A percentile compares a stretch with the other conserved stretches of the same genome.
phyloP scores from a whole-genome alignment of 1,140 invertebrate genomes.

The Leptopilina boulardi region DNA sequence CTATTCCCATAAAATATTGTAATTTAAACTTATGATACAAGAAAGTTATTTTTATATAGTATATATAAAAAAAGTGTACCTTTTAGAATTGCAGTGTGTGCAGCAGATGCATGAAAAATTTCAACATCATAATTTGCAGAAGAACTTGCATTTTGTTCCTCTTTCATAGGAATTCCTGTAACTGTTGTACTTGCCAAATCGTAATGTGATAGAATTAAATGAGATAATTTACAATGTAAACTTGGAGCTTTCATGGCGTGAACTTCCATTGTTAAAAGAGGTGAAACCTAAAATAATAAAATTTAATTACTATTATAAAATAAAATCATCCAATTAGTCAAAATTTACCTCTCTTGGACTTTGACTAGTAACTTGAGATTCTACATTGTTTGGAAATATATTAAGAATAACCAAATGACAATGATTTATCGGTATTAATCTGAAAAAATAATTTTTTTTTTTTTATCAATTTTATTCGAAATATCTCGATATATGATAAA shows the following conservation, averaged over 20 bases:
- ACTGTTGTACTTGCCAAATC: constrained; percentile 96
- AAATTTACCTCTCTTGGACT: constrained; percentile 78
- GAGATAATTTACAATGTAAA: constrained; percentile 81
- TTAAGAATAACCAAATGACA: constrained; percentile 94
- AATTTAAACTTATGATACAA: too few species aligned
- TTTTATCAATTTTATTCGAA: constrained; percentile 32
- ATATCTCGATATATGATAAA: constrained; percentile 11
- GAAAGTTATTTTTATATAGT: too few species aligned
- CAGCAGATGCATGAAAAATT: constrained; percentile 90
- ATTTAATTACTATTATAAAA: constrained; percentile 33
- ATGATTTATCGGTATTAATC: constrained; percentile 86
- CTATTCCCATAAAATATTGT: too few species aligned
- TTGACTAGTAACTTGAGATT: constrained; percentile 85
- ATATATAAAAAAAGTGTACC: constrained; percentile 69
- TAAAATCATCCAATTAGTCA: constrained; percentile 39
- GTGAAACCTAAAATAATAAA: constrained; percentile 76
- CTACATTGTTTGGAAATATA: constrained; percentile 87
- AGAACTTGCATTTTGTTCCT: constrained; percentile 98
- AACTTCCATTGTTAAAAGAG: constrained; percentile 82
- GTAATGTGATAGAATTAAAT: constrained; percentile 90
- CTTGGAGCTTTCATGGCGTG: constrained; percentile 82
- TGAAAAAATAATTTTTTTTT: constrained; percentile 70
- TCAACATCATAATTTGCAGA: constrained; percentile 99
- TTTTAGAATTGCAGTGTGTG: constrained; percentile 88
- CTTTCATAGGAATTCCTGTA: constrained; percentile 99